Evolutionary conservation across 2,888 invertebrate species (phyloP).

Genomic region (Parnassius apollo): DNA sequence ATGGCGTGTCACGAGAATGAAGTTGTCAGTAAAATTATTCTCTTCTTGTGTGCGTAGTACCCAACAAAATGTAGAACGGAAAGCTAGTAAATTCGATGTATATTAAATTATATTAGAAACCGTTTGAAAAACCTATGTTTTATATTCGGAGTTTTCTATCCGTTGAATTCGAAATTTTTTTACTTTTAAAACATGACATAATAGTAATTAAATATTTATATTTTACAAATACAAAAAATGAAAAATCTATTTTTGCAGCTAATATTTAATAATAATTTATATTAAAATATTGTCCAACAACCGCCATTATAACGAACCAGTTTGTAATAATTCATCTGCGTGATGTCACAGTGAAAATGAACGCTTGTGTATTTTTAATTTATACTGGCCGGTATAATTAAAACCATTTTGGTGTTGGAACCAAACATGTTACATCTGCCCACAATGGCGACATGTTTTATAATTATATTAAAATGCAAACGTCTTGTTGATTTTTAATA

Average conservation of each 20-base stretch:
- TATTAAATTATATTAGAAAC: no score
- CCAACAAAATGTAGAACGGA: no score
- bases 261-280: no score
- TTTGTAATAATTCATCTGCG: background rate
- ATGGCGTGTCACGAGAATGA: no score
- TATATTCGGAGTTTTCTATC: no score
- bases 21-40: no score
- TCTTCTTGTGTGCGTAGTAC: no score
- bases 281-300: constrained; percentile 7
- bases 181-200: no score
- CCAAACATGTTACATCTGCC: constrained; percentile 17
- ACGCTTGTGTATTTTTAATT: constrained; percentile 18
- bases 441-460: constrained; percentile 8
- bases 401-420: constrained; percentile 10
- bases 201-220: no score
- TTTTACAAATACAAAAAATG: background rate
- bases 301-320: background rate
- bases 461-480: constrained; percentile 13
- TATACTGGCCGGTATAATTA: constrained; percentile 11
- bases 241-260: background rate
- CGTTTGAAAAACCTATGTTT: no score
- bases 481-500: constrained; percentile 4
- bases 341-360: constrained; percentile 12
- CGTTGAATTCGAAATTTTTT: no score
- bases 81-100: no score